Conservation (phyloP, 2,113 vertebrate genomes). For the Sceloporus tristichus region DNA sequence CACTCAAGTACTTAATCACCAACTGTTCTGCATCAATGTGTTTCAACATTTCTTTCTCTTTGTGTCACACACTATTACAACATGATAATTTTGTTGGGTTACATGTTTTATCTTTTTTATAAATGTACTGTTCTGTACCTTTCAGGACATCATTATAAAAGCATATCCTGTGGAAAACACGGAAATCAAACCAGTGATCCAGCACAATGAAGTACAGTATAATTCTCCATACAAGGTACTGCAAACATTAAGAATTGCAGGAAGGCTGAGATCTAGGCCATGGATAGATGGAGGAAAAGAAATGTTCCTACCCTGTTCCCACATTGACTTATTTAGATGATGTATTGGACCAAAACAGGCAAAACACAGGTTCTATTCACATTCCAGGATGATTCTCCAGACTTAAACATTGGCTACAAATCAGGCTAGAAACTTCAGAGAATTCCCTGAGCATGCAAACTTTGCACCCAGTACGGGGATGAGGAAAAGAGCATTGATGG, state of each 20-base stretch:
- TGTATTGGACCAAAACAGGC: no score
- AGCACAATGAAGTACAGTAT: not conserved
- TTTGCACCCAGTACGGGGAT: no score
- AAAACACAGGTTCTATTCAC: no score
- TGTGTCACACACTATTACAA: conserved; percentile 1
- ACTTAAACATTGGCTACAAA: no score
- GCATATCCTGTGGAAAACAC: not conserved
- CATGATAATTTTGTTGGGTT: conserved; percentile 12
- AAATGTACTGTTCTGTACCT: not conserved
- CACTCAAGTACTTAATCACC: conserved; percentile 44
- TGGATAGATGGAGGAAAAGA: no score
- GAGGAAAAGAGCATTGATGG: no score
- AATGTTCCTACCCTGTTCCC: no score
- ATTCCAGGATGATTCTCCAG: no score
- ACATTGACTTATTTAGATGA: no score
- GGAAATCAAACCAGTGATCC: accelerated
- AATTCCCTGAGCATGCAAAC: no score
- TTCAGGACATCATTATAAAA: conserved; percentile 48
- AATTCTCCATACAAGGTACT: conserved; percentile 69
- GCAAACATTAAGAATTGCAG: not conserved
- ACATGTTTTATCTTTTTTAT: not conserved
- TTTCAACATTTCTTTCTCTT: conserved; percentile 37
- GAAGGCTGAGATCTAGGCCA: not conserved
- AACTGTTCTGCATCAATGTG: conserved; percentile 18
- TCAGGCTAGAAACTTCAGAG: no score